Evolutionary conservation across 2,888 invertebrate species (phyloP).

Genomic region (Tetragonisca angustula): DNA sequence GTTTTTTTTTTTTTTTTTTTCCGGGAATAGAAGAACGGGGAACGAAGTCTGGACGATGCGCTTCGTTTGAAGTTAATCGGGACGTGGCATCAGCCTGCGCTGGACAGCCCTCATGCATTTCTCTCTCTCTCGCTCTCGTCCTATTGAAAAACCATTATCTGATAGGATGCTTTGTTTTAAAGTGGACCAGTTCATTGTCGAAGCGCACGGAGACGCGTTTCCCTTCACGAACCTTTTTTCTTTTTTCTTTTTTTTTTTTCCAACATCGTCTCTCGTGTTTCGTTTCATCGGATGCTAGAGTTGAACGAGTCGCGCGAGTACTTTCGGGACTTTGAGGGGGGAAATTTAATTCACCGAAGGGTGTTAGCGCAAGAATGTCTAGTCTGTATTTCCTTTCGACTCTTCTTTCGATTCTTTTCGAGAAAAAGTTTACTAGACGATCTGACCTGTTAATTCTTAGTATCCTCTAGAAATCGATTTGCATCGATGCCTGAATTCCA

Average conservation of each 20-base stretch:
- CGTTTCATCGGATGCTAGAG: not conserved
- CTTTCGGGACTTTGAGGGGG: too few species aligned
- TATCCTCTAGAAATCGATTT: too few species aligned
- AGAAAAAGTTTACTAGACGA: too few species aligned
- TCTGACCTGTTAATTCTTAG: too few species aligned
- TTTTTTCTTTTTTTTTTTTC: not conserved
- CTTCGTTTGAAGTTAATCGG: constrained; percentile 82
- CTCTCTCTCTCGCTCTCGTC: constrained; percentile 62
- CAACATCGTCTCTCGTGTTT: not conserved
- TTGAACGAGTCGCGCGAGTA: not conserved
- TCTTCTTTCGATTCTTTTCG: too few species aligned
- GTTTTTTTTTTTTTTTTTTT: constrained; percentile 55
- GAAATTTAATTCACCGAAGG: constrained; percentile 3
- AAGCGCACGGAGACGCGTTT: constrained; percentile 68
- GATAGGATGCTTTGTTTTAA: constrained; percentile 82
- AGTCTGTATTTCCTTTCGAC: too few species aligned
- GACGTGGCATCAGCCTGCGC: constrained; percentile 82
- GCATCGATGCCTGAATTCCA: too few species aligned
- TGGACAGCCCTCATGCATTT: constrained; percentile 83
- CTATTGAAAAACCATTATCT: constrained; percentile 82
- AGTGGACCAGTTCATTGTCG: constrained; percentile 81
- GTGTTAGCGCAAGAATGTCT: too few species aligned
- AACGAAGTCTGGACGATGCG: constrained; percentile 71
- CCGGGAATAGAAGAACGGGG: constrained; percentile 54
- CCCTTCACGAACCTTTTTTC: constrained; percentile 26